Percentiles rank a stretch among this genome's conserved stretches.
Conservation (phyloP, 2,888 invertebrate species). For the Stegana nigrithorax region DNA sequence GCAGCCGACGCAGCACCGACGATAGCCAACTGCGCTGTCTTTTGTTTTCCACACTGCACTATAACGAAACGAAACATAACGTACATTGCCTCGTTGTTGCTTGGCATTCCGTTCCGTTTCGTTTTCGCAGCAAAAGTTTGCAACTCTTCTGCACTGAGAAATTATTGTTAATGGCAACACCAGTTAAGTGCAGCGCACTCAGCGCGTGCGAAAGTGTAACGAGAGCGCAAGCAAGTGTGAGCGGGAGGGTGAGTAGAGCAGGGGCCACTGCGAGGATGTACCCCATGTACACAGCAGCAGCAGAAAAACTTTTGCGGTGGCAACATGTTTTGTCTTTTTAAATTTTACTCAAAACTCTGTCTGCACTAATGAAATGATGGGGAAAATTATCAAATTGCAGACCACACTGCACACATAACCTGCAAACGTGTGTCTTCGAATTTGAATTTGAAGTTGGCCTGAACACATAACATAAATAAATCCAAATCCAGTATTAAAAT, state of each 20-base stretch:
- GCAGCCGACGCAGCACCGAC: not conserved
- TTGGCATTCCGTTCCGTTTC: not conserved
- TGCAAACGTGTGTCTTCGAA: not conserved
- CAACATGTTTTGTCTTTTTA: conserved; percentile 37
- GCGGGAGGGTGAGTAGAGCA: no score
- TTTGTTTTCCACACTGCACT: not conserved
- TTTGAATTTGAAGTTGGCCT: not conserved
- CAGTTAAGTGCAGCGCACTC: not conserved
- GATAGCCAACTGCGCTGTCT: not conserved
- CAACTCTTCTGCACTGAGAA: conserved; percentile 26
- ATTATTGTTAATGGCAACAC: conserved; percentile 27
- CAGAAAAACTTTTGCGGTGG: conserved; percentile 32
- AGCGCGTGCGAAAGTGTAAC: not conserved
- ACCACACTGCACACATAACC: no score
- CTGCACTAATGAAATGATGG: conserved; percentile 5
- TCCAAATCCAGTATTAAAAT: no score
- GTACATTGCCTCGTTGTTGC: not conserved
- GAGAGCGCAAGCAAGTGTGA: no score
- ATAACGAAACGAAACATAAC: no score
- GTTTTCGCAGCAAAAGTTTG: conserved; percentile 25
- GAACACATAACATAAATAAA: not conserved
- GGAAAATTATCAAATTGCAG: no score
- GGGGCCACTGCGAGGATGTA: no score
- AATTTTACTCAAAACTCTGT: not conserved
- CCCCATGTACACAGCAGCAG: no score